Conservation (phyloP, 2,888 invertebrate genomes). For the Polymixis lichenea region DNA sequence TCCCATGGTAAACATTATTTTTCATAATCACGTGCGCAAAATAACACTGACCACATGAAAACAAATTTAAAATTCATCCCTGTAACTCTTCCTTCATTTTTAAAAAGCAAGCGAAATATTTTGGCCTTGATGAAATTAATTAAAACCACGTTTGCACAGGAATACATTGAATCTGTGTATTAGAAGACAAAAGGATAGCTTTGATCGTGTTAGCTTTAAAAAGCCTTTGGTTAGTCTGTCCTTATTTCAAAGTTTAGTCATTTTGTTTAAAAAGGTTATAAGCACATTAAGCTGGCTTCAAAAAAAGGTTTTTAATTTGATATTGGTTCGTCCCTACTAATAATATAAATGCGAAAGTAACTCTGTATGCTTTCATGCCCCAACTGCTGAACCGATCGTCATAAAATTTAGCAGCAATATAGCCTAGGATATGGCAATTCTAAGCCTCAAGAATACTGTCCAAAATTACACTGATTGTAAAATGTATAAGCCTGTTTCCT, state of each 20-base stretch:
- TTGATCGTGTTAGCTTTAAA: constrained; percentile 15
- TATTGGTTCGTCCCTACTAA: too few species aligned
- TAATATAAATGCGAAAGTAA: too few species aligned
- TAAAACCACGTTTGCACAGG: constrained; percentile 33
- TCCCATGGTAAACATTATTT: constrained; percentile 27
- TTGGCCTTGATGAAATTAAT: constrained; percentile 44
- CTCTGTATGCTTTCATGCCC: too few species aligned
- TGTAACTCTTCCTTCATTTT: constrained; percentile 31
- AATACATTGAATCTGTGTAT: constrained; percentile 20
- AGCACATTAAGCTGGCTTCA: background rate
- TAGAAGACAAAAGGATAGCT: constrained; percentile 17
- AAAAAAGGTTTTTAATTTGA: background rate
- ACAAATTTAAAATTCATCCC: constrained; percentile 52
- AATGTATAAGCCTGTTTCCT: too few species aligned
- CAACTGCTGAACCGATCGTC: too few species aligned
- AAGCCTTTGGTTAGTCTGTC: constrained; percentile 8
- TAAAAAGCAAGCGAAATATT: constrained; percentile 31
- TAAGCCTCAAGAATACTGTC: too few species aligned
- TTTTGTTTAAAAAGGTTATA: background rate
- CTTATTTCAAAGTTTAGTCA: background rate
- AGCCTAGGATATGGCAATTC: too few species aligned
- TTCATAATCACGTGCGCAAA: constrained; percentile 30
- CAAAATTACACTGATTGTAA: too few species aligned
- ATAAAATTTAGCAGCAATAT: too few species aligned
- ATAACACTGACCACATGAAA: constrained; percentile 41